Evolutionary conservation across 2,797 vertebrate species (phyloP).

Genomic region (Phrynocephalus guinanensis): DNA sequence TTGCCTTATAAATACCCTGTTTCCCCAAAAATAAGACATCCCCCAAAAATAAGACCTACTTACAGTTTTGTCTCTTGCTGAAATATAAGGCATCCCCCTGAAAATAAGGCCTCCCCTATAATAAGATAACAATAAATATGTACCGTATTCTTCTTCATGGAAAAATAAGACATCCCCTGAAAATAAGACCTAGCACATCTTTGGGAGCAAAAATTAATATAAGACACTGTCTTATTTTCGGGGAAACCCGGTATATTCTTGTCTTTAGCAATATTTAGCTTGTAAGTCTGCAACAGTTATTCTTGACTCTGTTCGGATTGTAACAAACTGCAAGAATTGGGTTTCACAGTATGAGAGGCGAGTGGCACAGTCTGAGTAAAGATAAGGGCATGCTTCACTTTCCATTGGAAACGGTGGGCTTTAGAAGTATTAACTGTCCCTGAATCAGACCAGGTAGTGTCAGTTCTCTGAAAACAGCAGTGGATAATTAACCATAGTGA

Average conservation of each 20-base stretch:
- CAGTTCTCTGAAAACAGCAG: not conserved
- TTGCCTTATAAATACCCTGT: not conserved
- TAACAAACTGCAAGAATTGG: not conserved
- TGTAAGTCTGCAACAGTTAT: not conserved
- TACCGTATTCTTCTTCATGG: too few relatives aligned
- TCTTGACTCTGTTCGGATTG: not conserved
- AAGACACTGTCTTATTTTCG: too few relatives aligned
- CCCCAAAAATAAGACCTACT: too few relatives aligned
- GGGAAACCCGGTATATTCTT: not conserved
- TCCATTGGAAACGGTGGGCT: not conserved
- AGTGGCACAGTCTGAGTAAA: not conserved
- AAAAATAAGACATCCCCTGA: too few relatives aligned
- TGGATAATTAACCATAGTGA: not conserved
- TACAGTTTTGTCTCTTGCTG: too few relatives aligned
- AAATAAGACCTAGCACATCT: too few relatives aligned
- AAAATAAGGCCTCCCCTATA: too few relatives aligned
- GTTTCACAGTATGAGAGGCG: not conserved
- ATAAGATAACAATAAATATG: too few relatives aligned
- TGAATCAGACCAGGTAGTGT: not conserved
- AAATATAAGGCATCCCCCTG: too few relatives aligned
- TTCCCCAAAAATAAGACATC: too few relatives aligned
- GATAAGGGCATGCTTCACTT: not conserved
- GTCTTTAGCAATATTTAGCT: too few relatives aligned
- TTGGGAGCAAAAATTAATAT: too few relatives aligned
- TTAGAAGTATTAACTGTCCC: not conserved